A percentile compares a stretch with the other conserved stretches of the same genome.
Conservation (phyloP, 2,888 invertebrate genomes). For the Gerris lacustris region DNA sequence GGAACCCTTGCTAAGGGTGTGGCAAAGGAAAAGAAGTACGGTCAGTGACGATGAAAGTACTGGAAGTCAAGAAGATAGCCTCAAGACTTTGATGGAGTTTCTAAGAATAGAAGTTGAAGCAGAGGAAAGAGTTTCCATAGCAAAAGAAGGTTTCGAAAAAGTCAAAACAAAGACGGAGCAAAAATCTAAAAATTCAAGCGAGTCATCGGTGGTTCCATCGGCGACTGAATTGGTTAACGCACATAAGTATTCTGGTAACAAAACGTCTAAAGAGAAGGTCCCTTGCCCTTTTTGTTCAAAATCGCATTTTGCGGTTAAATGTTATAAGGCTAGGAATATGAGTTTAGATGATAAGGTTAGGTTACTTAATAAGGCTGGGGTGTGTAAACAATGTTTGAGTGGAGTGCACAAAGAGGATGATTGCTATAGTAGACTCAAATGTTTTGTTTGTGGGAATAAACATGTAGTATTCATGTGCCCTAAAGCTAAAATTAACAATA, state of each 20-base stretch:
- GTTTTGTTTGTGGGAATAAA: background rate
- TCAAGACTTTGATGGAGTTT: background rate
- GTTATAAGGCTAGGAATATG: background rate
- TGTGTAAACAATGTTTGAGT: background rate
- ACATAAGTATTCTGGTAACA: background rate
- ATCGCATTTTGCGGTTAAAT: slow-evolving; percentile 2
- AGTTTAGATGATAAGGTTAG: background rate
- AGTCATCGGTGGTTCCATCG: background rate
- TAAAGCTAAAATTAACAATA: background rate
- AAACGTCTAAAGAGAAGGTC: background rate
- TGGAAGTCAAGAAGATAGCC: background rate
- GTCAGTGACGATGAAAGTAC: background rate
- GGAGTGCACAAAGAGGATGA: background rate
- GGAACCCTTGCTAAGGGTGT: background rate
- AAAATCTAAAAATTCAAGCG: background rate
- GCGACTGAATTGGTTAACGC: background rate
- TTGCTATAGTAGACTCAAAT: background rate
- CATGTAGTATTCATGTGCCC: slow-evolving; percentile 1
- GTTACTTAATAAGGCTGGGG: slow-evolving; percentile 1
- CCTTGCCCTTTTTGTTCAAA: background rate
- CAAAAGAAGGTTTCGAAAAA: background rate
- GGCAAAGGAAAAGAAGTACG: background rate
- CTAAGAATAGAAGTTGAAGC: background rate
- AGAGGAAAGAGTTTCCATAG: background rate
- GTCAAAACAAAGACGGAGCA: background rate